Base-by-base conservation (phyloP, 2,797 vertebrate species). In the Percopsis omiscomaycus region DNA sequence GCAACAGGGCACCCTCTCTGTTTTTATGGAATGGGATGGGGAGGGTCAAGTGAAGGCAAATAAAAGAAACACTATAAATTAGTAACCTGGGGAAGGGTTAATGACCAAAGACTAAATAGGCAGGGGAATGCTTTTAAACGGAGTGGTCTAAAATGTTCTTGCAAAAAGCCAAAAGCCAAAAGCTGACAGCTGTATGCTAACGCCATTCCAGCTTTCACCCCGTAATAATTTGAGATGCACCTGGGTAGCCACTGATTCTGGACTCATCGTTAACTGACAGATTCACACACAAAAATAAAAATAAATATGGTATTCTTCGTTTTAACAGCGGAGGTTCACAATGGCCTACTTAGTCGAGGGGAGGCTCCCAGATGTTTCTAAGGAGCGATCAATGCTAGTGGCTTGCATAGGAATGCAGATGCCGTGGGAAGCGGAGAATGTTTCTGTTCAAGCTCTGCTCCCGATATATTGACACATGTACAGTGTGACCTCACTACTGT, bases 31-130 rank as follows among this genome's bases (percentile, higher is more conserved):
- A 90, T 64, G 60, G 83, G 84, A 89, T 75, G 67, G 86, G 75
- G 82, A 88, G 89, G 91, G 91, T 93, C 90, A 92, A 89, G 89
- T 86, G 78, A 89, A 91, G 86, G 81, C 88, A 90, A 90, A 91
- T 91, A 90, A 91, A 91, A 91, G 84, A 88, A 91, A 90, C 89
- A 88, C 91, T 90, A 91, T 91, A 92, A 93, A 93, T 92, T 90
- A 89, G 89, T 89, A 89, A 90, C 89, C 90, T 85, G 85, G 86
- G 86, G 87, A 91, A 90, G 90, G 89, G 90, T 91, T 91, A 91
- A 92, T 90, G 89, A 89, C 89, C 85, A 89, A 87, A 86, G 86
- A 86, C 88, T 90, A 88, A 88, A 89, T 85, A 78, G 82, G 71
- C 80, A 88, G 78, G 87, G 84, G 88, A 89, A 89, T 87, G 87